These are phyloP conservation scores for Barnardius zonarius DNA, from an alignment of 2,113 vertebrate genomes.

Conservation along the genomic window DNA sequence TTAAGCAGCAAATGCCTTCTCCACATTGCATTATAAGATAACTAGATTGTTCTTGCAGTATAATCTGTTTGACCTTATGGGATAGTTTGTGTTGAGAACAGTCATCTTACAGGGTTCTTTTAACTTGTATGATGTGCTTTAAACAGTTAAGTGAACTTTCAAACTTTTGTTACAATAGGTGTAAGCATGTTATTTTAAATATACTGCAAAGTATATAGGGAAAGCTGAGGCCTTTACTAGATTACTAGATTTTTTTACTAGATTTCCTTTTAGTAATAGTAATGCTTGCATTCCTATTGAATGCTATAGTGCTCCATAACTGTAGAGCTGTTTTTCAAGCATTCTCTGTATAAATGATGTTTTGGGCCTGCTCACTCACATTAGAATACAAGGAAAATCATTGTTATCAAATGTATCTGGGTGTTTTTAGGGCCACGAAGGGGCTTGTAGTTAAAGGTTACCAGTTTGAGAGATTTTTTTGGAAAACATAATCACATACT, in stretches of 20 bases:
- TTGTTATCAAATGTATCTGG: background rate
- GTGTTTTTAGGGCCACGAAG: background rate
- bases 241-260: background rate
- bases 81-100: background rate
- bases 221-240: background rate
- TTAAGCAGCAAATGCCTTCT: background rate
- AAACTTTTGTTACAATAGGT: background rate
- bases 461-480: background rate
- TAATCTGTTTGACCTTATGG: background rate
- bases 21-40: background rate
- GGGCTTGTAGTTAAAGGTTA: background rate
- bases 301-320: background rate
- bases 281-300: background rate
- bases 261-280: background rate
- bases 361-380: background rate
- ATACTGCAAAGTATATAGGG: background rate
- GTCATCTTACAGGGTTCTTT: background rate
- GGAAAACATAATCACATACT: background rate
- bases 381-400: background rate
- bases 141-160: background rate
- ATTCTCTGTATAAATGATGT: fast-evolving
- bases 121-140: background rate
- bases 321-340: background rate
- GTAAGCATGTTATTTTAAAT: background rate
- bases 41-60: background rate